These are phyloP conservation scores for Glareola pratincola DNA, from an alignment of 2,113 vertebrate genomes.

Conservation along the genomic window DNA sequence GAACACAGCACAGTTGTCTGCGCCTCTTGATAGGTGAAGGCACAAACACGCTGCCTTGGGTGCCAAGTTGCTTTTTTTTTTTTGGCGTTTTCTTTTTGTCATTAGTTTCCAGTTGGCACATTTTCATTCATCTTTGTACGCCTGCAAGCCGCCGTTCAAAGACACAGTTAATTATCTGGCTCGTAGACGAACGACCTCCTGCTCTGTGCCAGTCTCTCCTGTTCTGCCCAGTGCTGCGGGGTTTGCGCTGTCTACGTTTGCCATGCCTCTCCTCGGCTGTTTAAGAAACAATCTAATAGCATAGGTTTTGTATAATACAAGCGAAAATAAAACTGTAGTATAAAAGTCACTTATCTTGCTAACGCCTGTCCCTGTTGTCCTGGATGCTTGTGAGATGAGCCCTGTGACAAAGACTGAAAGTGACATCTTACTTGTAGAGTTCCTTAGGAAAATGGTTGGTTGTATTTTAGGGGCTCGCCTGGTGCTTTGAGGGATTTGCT, in stretches of 20 bases:
- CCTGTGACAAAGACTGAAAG: background rate
- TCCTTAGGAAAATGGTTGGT: background rate
- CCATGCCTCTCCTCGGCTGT: background rate
- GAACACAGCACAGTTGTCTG: background rate
- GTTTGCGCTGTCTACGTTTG: accelerated
- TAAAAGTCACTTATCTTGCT: background rate
- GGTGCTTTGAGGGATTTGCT: background rate
- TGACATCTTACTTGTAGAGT: background rate
- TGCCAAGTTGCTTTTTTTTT: background rate
- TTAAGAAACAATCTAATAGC: background rate
- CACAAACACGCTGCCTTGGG: background rate
- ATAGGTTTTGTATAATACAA: no score
- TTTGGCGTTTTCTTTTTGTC: background rate
- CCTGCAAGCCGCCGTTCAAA: background rate
- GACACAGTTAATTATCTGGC: background rate
- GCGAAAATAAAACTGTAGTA: background rate
- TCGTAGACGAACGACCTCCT: background rate
- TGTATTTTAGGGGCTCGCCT: background rate
- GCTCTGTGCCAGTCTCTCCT: background rate
- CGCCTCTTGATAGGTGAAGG: background rate
- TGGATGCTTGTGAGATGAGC: background rate
- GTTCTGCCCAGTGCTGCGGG: background rate
- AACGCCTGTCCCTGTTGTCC: background rate
- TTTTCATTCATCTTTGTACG: background rate
- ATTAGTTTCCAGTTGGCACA: background rate